A percentile compares a stretch with the other conserved stretches of the same genome.
Conservation (phyloP, 2,888 invertebrate genomes). For the Ormia ochracea region DNA sequence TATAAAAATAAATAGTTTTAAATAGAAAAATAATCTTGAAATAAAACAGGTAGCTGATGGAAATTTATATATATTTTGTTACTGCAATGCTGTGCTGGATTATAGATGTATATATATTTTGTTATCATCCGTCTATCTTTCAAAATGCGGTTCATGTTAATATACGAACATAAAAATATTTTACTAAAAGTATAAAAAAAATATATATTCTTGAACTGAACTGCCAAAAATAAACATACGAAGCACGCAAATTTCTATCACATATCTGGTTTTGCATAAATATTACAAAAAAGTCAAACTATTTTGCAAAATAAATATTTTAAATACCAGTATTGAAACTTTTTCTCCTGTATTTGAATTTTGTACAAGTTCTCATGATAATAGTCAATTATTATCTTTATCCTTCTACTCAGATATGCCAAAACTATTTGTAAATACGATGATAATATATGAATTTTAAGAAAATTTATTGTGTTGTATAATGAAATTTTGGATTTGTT, state of each 20-base stretch:
- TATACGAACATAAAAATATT: too few species aligned
- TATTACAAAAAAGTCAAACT: background rate
- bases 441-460: background rate
- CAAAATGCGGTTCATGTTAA: too few species aligned
- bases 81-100: background rate
- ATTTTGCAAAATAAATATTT: background rate
- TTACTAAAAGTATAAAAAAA: too few species aligned
- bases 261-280: background rate
- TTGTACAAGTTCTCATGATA: conserved; percentile 1
- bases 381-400: background rate
- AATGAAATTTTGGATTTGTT: background rate
- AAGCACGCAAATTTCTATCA: too few species aligned
- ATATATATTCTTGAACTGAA: too few species aligned
- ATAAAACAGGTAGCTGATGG: background rate
- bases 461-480: background rate
- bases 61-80: background rate
- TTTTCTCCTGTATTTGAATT: background rate
- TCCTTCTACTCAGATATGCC: conserved; percentile 35
- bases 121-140: too few species aligned
- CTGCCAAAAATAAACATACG: too few species aligned
- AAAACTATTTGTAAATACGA: background rate
- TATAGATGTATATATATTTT: too few species aligned
- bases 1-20: too few species aligned
- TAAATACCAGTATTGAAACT: background rate
- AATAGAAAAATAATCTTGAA: too few species aligned